Base-by-base conservation (phyloP, 2,888 invertebrate genomes). In the Campaea margaritaria region DNA sequence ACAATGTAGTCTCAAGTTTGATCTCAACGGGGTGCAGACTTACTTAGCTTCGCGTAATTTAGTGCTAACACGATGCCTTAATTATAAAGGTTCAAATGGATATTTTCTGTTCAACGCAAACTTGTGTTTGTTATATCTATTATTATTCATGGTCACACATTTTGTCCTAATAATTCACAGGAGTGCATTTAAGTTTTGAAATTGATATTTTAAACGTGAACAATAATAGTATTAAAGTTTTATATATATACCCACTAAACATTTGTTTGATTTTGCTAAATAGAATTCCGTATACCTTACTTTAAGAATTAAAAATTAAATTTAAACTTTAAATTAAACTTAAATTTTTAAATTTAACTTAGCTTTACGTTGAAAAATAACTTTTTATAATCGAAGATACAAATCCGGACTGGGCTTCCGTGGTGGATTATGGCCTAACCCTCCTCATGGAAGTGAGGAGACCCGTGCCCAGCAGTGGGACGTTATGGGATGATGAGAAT, bases 151-250 rank as follows among this genome's bases (percentile, higher is more conserved):
- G 50, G 55, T 56, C 60, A 51, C 61, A 50, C 39, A 51, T 55
- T 68, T 57, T 21, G 49, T 61, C 48, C 21, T 44, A 58, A 55
- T 64, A 67, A 64, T 70, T 71, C 74, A 73, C 65, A 69, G 62
- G 72, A 75, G 79, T 78, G 82, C 83, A 82, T 83, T 82, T 82
- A 82, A 67, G 77, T 81, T 81, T 61, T 68, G 61, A 73, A 67
- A 74, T 72, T 69, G 68, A 63, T 78, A 75, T 73, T 78, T 84
- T 78, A 76, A 76, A 80, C 77, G 80, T 79, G 80, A 88, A 85
- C 82, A 86, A 86, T 84, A 80, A 86, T 88, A 87, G 89, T 89
- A 90, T 88, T 90, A 89, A 86, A 84, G 67, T 75, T 85, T 83
- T 80, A 78, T 81, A 77, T 21, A 64, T 67, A 64, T 64, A 65